Evolutionary conservation across 2,113 vertebrate genomes (phyloP).

Genomic region (Plectropomus leopardus): DNA sequence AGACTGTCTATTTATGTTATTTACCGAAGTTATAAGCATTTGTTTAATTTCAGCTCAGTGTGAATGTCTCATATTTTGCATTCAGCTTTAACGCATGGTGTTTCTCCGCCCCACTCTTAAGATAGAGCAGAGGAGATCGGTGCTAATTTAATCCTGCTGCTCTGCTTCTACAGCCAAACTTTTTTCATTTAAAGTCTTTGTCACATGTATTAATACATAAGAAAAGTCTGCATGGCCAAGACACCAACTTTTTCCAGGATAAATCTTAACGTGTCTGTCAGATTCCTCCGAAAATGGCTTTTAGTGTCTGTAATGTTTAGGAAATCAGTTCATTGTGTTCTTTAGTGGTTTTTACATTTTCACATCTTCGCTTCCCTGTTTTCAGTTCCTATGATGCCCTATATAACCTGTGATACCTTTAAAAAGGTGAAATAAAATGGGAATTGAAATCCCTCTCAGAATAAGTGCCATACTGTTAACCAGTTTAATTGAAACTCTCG

Average conservation of each 20-base stretch:
- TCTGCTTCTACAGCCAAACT: too few species aligned
- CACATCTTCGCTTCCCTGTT: background rate
- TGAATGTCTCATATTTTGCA: too few species aligned
- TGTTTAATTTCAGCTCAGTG: too few species aligned
- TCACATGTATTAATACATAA: too few species aligned
- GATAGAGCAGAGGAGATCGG: too few species aligned
- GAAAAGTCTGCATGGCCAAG: too few species aligned
- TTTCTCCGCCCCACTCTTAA: too few species aligned
- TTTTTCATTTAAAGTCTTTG: too few species aligned
- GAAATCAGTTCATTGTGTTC: background rate
- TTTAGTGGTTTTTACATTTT: background rate
- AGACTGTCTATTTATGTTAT: too few species aligned
- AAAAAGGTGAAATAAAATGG: slow-evolving; percentile 2
- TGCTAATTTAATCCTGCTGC: too few species aligned
- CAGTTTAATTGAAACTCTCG: background rate
- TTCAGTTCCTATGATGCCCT: slow-evolving; percentile 6
- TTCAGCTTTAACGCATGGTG: too few species aligned
- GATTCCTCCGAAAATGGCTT: background rate
- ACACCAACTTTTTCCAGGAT: background rate
- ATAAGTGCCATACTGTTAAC: background rate
- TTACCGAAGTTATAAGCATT: too few species aligned
- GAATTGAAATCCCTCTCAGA: background rate
- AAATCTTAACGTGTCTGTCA: background rate
- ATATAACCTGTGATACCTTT: background rate
- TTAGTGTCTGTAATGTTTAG: background rate